Evolutionary conservation across 2,113 vertebrate genomes (phyloP), one percentile per base, ranked within the genome.

Genomic region (Danionella cerebrum): DNA sequence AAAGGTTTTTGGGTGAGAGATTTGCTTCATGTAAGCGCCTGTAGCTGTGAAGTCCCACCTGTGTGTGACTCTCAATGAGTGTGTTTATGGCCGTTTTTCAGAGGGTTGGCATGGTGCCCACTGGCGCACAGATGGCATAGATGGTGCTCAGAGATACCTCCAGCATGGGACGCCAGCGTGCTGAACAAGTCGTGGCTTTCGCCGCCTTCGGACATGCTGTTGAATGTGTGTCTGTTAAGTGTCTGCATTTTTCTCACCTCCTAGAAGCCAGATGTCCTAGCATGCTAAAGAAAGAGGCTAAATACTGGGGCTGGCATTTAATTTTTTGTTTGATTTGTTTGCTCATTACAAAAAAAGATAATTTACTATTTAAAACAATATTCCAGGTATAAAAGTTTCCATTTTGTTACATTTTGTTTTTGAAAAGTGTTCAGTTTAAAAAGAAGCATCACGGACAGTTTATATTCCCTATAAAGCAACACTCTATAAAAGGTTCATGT

Each of bases 171-270:
- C 25, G 45, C 16, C 39, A 59, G 25, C 41, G 19, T 51, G 48
- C 52, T 64, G 58, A 59, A 65, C 38, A 59, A 69, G 65, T 71
- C 73, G 63, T 47, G 36, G 59, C 69, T 75, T 65, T 66, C 54
- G 27, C 67, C 38, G 65, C 58, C 69, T 76, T 69, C 60, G 22
- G 52, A 66, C 65, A 69, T 69, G 69, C 64, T 76, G 59, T 48
- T 60, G 58, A 25, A 33, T 51, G 27, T 44, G 31, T 50, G 66
- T 72, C 48, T 18, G 12, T 48, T 47, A 31, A 55, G 57, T 29
- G 25, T 52, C 22, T 55, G 36, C 42, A 57, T 51, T 36, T 39
- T 16, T 54, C 47, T 36, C 48, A 59, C 67, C 39, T 31, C 39
- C 42, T 69, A 71, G 51, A 67, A 38, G 33, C 14, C 67, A 16